phyloP scores from a whole-genome alignment of 2,888 invertebrate species.

The Chydorus sphaericus region DNA sequence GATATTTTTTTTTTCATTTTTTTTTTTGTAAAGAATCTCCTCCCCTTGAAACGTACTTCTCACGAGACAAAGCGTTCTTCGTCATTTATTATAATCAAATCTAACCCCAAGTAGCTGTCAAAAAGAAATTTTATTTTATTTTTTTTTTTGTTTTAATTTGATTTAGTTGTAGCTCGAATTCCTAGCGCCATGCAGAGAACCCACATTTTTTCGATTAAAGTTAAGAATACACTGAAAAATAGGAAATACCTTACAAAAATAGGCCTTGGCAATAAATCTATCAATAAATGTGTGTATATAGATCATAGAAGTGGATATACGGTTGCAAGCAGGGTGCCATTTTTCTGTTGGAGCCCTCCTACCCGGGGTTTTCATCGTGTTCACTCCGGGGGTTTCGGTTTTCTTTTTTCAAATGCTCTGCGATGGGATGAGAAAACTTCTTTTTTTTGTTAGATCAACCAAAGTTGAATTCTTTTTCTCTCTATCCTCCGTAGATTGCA shows the following conservation, averaged over 20 bases:
- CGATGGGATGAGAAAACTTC: background rate
- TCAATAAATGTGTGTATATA: background rate
- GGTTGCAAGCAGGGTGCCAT: background rate
- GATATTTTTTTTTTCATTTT: no score
- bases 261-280: background rate
- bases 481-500: background rate
- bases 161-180: no score
- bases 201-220: no score
- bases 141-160: no score
- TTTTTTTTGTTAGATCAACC: no score
- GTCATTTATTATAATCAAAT: no score
- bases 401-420: background rate
- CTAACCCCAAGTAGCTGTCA: no score
- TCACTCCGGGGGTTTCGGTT: constrained; percentile 4
- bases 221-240: background rate
- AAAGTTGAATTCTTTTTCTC: background rate
- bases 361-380: constrained; percentile 7
- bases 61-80: no score
- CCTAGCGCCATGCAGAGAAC: no score
- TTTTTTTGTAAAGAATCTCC: no score
- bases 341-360: constrained; percentile 2
- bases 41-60: no score
- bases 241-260: background rate
- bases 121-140: no score
- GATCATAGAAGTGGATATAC: background rate